Base-by-base conservation (phyloP, 2,113 vertebrate species). In the Trogon melanurus region DNA sequence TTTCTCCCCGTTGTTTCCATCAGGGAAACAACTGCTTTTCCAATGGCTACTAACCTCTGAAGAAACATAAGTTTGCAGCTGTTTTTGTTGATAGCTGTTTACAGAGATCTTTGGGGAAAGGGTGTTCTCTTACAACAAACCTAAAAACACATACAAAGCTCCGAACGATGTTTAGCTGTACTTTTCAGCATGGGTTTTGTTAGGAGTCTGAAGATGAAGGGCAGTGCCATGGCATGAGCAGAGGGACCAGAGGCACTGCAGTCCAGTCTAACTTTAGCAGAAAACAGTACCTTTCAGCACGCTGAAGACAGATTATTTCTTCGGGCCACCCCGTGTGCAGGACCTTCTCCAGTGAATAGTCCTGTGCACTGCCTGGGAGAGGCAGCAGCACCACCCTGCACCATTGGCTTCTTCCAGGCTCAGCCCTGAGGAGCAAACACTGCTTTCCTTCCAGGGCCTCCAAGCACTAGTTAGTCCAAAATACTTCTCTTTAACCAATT, bases 311-410 rank as follows among this genome's bases (percentile, higher is more conserved):
- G 29, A 19, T 38, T 58, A 27, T 16, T 56, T 56, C 38, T 75
- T 48, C 26, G 20, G 60, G 66, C 11, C 7, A 47, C 5, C 3
- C 25, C 9, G 21, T 2, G 21, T 30, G 27, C 61, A 57, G 36
- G 50, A 45, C 27, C 21, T 54, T 70, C 27, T 47, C 41, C 32
- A 15, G 27, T n/a, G 12, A 21, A 54, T 27, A 5, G 19, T 70
- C 26, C 64, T 54, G 25, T 19, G 22, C 0, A 0, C 6, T 3
- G 2, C 11, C 16, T 0, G 0, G 27, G 60, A 85, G 51, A 45
- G 23, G 21, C 60, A 66, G n/a, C 4, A 14, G 41, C 16, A 34
- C 16, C 19, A 47, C 16, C 30, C 70, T 54, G 56, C 4, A 4
- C 60, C 26, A 5, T 3, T 11, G 30, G 23, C 61, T 81, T 84